Conservation (phyloP, 2,797 vertebrate species). For the Neostethus bicornis region DNA sequence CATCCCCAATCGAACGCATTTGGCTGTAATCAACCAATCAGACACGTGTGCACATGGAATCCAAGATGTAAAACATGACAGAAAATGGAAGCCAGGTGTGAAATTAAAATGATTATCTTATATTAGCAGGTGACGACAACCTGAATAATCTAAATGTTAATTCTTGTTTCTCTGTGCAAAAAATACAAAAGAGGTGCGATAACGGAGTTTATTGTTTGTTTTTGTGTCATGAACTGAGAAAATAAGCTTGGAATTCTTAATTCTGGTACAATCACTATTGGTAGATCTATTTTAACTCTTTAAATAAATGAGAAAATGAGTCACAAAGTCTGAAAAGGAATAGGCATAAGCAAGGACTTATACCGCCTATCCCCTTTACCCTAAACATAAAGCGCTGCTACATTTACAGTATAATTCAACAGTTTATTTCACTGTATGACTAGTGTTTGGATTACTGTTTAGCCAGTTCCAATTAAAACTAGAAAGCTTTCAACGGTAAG, state of each 20-base stretch:
- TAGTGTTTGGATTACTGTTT: too few relatives aligned
- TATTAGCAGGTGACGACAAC: neutral
- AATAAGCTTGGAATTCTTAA: neutral
- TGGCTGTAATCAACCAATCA: neutral
- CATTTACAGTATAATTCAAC: too few relatives aligned
- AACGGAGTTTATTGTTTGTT: neutral
- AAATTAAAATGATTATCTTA: neutral
- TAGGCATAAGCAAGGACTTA: too few relatives aligned
- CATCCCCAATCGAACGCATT: too few relatives aligned
- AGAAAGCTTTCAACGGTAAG: too few relatives aligned
- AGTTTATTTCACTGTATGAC: too few relatives aligned
- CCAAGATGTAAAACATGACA: neutral
- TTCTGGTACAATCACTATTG: neutral
- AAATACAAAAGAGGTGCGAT: neutral
- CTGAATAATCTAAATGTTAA: neutral
- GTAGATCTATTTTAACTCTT: too few relatives aligned
- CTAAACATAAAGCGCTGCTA: too few relatives aligned
- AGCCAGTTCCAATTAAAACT: too few relatives aligned
- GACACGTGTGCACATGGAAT: neutral
- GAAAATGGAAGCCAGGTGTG: neutral
- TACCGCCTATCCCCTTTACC: too few relatives aligned
- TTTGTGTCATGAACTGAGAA: neutral
- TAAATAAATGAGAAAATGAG: too few relatives aligned
- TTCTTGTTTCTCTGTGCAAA: neutral
- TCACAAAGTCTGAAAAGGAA: too few relatives aligned